These are phyloP conservation scores for Trissoscelio sp. DNA, from an alignment of 2,888 invertebrate genomes.

Conservation along the genomic window DNA sequence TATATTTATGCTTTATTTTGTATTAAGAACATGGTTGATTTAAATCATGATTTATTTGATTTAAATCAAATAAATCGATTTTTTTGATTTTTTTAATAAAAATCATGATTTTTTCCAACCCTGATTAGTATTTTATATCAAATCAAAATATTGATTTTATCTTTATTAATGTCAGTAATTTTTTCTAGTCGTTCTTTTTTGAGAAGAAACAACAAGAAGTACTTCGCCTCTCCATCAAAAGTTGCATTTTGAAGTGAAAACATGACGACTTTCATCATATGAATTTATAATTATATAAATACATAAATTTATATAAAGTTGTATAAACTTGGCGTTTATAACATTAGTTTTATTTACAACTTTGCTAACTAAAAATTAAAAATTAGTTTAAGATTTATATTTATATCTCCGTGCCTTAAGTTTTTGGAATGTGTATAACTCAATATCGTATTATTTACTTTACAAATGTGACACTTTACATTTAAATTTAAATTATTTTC, in stretches of 20 bases:
- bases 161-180: conserved; percentile 15
- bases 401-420: conserved; percentile 32
- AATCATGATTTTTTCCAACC: no score
- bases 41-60: no score
- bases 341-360: conserved; percentile 9
- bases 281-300: not conserved
- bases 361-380: conserved; percentile 34
- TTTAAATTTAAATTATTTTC: no score
- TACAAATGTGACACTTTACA: not conserved
- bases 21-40: no score
- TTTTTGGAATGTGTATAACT: not conserved
- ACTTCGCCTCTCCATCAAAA: conserved; percentile 81
- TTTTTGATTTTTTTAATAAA: no score
- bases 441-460: not conserved
- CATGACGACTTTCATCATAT: not conserved
- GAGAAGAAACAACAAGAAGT: conserved; percentile 81
- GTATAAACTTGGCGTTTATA: conserved; percentile 38
- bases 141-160: no score
- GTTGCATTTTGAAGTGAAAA: conserved; percentile 45
- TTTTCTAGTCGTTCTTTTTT: conserved; percentile 79
- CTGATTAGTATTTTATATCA: no score
- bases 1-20: no score
- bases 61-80: no score
- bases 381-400: conserved; percentile 16
- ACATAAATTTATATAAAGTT: conserved; percentile 44